Base-by-base conservation (phyloP, 2,888 invertebrate species). In the Hanleya hanleyi region DNA sequence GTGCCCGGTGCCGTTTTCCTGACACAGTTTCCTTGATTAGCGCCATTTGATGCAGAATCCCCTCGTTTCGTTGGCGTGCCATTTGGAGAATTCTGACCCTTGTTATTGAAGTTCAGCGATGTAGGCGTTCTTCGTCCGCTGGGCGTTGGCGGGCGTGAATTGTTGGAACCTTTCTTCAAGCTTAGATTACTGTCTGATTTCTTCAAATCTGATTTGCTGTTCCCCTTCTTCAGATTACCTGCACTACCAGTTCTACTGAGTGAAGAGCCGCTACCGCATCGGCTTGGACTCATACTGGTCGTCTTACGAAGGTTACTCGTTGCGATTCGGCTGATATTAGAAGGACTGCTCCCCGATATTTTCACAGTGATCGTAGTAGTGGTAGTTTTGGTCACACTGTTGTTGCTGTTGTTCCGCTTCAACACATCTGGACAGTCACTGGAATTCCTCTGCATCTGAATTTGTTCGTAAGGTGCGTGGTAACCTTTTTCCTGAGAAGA, bases 161-260 rank as follows among this genome's bases (percentile, higher is more conserved):
- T 79, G 32, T 71, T 74, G 38, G 69, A 68, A 26, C 65, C 94
- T 70, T 88, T 90, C 71, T 89, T 94, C 29, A 86, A 71, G 77
- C 86, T 86, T n/a, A 76, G 76, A 73, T 80, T 86, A 67, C 84
- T 86, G 32, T 85, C 83, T 6, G 85, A 83, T 64, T 82, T 84
- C 51, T 81, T 84, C 57, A 82, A 68, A 32, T 79, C 81, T n/a
- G 57, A 71, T 65, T 71, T 71, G 36, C 73, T 75, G 12, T 70
- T 74, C 26, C 33, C 35, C 35, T 68, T 61, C 47, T 70, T 70
- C 33, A 74, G 64, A 47, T 67, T 76, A 35, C 64, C 71, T 4
- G 83, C 79, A 64, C 77, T 82, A 1, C 79, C 81, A 1, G 80
- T 69, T 62, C 78, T 83, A 50, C 78, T 81, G 5, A 81, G 62